These are phyloP conservation scores for Apis laboriosa DNA, from an alignment of 1,140 invertebrate genomes.

Conservation along the genomic window DNA sequence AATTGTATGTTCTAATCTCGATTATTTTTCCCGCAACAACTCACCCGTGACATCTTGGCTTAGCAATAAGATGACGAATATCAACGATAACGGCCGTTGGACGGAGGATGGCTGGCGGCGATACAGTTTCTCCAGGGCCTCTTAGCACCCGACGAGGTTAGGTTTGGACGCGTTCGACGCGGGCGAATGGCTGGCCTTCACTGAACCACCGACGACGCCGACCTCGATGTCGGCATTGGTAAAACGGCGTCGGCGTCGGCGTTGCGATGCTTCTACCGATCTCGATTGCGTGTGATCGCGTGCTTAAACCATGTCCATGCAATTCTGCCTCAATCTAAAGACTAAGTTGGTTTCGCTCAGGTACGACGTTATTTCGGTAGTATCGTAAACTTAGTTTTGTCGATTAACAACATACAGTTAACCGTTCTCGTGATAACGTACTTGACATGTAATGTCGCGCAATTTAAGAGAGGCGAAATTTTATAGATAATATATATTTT, in stretches of 20 bases:
- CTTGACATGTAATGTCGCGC: not conserved
- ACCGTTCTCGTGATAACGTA: constrained; percentile 19
- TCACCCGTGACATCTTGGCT: constrained; percentile 72
- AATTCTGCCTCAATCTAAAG: not conserved
- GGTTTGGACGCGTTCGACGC: constrained; percentile 60
- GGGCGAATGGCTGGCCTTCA: constrained; percentile 69
- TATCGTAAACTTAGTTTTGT: constrained; percentile 22
- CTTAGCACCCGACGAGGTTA: constrained; percentile 39
- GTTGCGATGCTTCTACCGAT: constrained; percentile 60
- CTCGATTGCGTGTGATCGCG: constrained; percentile 60
- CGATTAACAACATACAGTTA: constrained; percentile 19
- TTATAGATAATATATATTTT: not conserved
- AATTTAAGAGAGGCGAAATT: constrained; percentile 11
- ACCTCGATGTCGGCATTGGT: constrained; percentile 35
- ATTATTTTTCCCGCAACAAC: constrained; percentile 27
- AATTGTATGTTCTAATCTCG: not conserved
- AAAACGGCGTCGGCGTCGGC: constrained; percentile 45
- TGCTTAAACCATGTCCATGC: constrained; percentile 57
- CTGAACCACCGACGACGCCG: constrained; percentile 57
- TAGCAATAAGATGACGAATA: not conserved
- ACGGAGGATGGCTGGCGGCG: constrained; percentile 63
- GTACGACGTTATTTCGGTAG: constrained; percentile 8
- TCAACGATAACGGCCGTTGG: constrained; percentile 11
- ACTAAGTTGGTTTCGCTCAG: not conserved
- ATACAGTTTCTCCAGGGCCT: constrained; percentile 66